phyloP scores from a whole-genome alignment of 2,888 invertebrate species.

The Tyria jacobaeae region DNA sequence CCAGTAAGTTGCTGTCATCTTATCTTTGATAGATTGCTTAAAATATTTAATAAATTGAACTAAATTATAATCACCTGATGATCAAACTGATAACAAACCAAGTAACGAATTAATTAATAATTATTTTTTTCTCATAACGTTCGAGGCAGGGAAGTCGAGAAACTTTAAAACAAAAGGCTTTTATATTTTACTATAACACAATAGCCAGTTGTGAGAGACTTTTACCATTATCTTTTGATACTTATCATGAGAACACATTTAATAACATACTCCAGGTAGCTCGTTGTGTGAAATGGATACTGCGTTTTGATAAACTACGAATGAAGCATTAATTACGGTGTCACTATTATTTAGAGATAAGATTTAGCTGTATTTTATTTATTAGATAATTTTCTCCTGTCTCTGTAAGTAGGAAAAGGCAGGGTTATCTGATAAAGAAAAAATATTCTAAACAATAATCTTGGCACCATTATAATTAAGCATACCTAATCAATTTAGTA shows the following conservation, averaged over 20 bases:
- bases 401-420: neutral
- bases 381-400: neutral
- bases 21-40: neutral
- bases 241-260: constrained; percentile 45
- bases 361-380: neutral
- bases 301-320: constrained; percentile 25
- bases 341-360: neutral
- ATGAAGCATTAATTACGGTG: constrained; percentile 19
- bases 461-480: constrained; percentile 20
- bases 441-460: neutral
- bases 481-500: constrained; percentile 33
- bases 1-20: neutral
- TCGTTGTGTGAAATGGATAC: constrained; percentile 15
- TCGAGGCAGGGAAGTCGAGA: constrained; percentile 14
- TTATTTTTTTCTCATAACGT: constrained; percentile 27
- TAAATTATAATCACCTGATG: neutral
- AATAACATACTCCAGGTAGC: constrained; percentile 21
- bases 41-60: neutral
- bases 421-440: neutral
- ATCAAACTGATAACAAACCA: constrained; percentile 2
- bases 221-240: constrained; percentile 53
- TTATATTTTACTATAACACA: constrained; percentile 55
- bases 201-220: constrained; percentile 63
- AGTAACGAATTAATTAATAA: constrained; percentile 27
- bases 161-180: constrained; percentile 37